These are phyloP conservation scores for Ptilodon capucinus DNA, from an alignment of 2,888 invertebrate species.

Conservation along the genomic window DNA sequence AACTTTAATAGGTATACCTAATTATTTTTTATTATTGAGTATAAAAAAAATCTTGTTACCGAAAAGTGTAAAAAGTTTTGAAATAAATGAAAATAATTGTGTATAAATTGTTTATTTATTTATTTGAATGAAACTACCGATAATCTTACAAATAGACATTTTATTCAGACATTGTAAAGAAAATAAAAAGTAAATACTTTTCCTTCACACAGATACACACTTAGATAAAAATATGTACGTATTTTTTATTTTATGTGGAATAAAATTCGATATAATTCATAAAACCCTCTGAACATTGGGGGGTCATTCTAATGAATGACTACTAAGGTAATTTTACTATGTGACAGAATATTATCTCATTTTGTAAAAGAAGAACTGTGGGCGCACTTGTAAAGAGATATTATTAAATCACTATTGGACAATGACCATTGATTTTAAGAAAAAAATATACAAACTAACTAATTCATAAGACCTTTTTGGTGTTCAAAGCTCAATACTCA, in stretches of 20 bases:
- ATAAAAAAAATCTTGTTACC: constrained; percentile 23
- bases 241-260: constrained; percentile 61
- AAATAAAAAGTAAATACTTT: constrained; percentile 73
- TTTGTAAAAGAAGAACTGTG: constrained; percentile 46
- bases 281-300: constrained; percentile 53
- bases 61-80: constrained; percentile 38
- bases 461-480: constrained; percentile 74
- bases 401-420: constrained; percentile 17
- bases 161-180: constrained; percentile 79
- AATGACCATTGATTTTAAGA: constrained; percentile 25
- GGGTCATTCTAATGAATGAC: constrained; percentile 47
- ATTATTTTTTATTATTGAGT: constrained; percentile 30
- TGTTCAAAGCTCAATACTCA: constrained; percentile 62
- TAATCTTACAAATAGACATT: constrained; percentile 71
- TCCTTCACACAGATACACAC: constrained; percentile 66
- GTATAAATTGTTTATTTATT: constrained; percentile 62
- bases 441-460: constrained; percentile 48
- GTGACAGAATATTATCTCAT: constrained; percentile 34
- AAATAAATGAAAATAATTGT: constrained; percentile 33
- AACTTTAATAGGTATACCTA: too few species aligned
- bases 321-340: constrained; percentile 36
- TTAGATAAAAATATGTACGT: constrained; percentile 75
- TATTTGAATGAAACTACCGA: constrained; percentile 50
- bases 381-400: constrained; percentile 34
- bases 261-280: constrained; percentile 72